Evolutionary conservation across 2,797 vertebrate genomes (phyloP).

Genomic region (Gymnopithys bicolor): DNA sequence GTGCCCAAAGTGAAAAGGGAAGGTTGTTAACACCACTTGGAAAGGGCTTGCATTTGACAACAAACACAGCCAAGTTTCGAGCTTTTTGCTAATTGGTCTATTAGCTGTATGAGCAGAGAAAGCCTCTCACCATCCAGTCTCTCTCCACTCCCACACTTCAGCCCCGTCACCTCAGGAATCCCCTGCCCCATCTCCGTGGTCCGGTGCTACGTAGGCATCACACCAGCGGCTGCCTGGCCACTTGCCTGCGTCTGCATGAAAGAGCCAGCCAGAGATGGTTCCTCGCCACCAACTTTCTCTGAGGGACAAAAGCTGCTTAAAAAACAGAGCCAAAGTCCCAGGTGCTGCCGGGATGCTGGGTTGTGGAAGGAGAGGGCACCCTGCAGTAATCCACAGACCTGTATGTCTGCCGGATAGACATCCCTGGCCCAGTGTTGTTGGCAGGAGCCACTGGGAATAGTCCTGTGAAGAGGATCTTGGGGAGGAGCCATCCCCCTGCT

Average conservation of each 20-base stretch:
- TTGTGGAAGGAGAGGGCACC: background rate
- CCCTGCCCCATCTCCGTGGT: background rate
- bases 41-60: constrained; percentile 61
- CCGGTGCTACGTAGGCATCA: constrained; percentile 62
- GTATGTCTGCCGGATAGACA: fast-evolving
- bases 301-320: constrained; percentile 14
- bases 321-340: constrained; percentile 14
- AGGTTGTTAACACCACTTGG: constrained; percentile 57
- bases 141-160: background rate
- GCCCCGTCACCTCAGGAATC: constrained; percentile 43
- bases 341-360: background rate
- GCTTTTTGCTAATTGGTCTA: constrained; percentile 55
- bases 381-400: background rate
- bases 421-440: background rate
- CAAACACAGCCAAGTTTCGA: constrained; percentile 49
- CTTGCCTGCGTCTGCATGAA: background rate
- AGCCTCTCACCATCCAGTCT: constrained; percentile 11
- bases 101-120: constrained; percentile 51
- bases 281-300: background rate
- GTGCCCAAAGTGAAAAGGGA: background rate
- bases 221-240: constrained; percentile 42
- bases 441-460: background rate
- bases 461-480: background rate
- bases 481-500: background rate
- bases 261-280: constrained; percentile 21